Evolutionary conservation across 2,113 vertebrate species (phyloP).

Genomic region (Paradisaea rubra): DNA sequence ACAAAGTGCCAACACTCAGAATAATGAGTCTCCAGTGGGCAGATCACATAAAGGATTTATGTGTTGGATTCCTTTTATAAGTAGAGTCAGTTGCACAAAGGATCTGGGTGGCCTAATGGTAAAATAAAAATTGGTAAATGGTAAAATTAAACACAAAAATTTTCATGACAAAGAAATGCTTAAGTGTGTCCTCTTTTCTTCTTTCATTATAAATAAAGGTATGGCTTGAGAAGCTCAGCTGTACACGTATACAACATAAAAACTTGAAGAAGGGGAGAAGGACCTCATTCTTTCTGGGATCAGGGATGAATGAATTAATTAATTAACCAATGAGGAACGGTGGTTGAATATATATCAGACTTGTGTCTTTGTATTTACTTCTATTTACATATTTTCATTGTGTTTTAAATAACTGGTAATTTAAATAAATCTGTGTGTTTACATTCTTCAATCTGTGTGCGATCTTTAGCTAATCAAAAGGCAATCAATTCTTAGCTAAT

Average conservation of each 20-base stretch:
- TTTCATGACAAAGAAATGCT: neutral
- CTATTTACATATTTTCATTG: neutral
- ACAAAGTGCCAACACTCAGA: neutral
- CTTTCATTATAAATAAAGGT: neutral
- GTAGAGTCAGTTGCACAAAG: neutral
- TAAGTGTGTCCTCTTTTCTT: neutral
- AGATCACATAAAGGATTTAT: neutral
- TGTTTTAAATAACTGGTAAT: neutral
- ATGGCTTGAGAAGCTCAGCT: neutral
- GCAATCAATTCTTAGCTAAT: neutral
- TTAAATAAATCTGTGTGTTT: neutral
- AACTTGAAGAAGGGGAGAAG: neutral
- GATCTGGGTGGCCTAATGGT: neutral
- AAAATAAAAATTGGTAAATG: neutral
- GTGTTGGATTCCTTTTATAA: neutral
- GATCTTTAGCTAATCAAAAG: neutral
- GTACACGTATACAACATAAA: neutral
- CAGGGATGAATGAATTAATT: neutral
- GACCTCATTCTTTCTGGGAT: neutral
- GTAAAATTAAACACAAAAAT: neutral
- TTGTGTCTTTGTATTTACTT: neutral
- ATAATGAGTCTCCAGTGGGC: neutral
- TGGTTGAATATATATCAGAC: neutral
- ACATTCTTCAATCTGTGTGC: neutral
- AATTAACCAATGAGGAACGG: neutral